Evolutionary conservation across 2,888 invertebrate genomes (phyloP).

Genomic region (Hipparchia semele): DNA sequence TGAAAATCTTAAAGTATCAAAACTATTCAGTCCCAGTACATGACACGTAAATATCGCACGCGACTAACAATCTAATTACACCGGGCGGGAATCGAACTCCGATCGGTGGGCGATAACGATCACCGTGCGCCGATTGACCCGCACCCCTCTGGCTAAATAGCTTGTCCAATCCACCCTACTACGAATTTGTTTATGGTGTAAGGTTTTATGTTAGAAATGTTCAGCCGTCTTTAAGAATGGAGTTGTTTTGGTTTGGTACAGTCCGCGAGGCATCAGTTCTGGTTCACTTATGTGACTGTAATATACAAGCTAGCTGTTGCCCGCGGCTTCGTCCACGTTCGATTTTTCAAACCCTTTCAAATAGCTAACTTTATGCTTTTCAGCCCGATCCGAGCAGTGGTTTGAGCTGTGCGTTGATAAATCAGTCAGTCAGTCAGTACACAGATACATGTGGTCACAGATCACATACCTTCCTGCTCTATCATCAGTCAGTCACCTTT

Average conservation of each 20-base stretch:
- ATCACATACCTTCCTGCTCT: too few relatives aligned
- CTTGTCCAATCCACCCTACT: conserved; percentile 32
- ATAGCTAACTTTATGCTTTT: too few relatives aligned
- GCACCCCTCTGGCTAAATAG: conserved; percentile 39
- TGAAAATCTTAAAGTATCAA: conserved; percentile 58
- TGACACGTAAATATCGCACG: conserved; percentile 78
- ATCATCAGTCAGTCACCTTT: too few relatives aligned
- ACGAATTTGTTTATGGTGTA: conserved; percentile 26
- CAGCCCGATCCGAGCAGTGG: too few relatives aligned
- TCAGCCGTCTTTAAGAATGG: not conserved
- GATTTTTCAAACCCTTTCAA: too few relatives aligned
- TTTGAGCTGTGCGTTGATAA: too few relatives aligned
- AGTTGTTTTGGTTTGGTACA: not conserved
- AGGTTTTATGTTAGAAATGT: conserved; percentile 13
- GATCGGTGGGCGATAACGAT: conserved; percentile 74
- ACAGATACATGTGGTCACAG: too few relatives aligned
- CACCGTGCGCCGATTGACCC: conserved; percentile 58
- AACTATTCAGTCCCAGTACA: conserved; percentile 42
- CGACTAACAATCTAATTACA: conserved; percentile 81
- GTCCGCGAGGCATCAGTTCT: too few relatives aligned
- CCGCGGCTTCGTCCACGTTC: too few relatives aligned
- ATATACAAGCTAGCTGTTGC: too few relatives aligned
- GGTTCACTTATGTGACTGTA: too few relatives aligned
- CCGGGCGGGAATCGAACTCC: conserved; percentile 79
- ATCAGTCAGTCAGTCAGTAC: too few relatives aligned